Evolutionary conservation across 2,888 invertebrate genomes (phyloP).

Genomic region (Philereme vetulata): DNA sequence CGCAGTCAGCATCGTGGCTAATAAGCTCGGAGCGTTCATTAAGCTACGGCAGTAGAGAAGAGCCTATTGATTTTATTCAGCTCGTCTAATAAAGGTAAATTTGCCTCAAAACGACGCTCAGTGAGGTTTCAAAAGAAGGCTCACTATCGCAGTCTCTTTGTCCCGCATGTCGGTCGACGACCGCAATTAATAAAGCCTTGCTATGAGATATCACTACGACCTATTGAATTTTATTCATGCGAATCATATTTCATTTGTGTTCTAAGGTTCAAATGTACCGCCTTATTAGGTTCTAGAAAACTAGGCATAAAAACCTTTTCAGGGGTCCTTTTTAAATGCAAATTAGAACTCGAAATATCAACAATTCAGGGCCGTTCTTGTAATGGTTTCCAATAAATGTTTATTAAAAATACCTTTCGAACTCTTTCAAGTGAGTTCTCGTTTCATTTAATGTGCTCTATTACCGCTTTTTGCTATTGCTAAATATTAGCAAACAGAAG

Average conservation of each 20-base stretch:
- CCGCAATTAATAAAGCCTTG: constrained; percentile 57
- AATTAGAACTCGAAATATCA: not conserved
- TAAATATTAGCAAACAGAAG: not conserved
- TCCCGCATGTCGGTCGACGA: constrained; percentile 44
- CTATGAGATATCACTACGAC: constrained; percentile 49
- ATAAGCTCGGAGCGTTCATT: constrained; percentile 75
- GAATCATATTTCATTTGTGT: constrained; percentile 45
- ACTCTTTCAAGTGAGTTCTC: constrained; percentile 14
- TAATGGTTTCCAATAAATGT: not conserved
- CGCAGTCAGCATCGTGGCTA: constrained; percentile 61
- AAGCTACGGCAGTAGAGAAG: constrained; percentile 56
- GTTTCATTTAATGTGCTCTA: constrained; percentile 9
- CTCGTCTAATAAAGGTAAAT: constrained; percentile 68
- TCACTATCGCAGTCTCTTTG: constrained; percentile 59
- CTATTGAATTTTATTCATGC: constrained; percentile 40
- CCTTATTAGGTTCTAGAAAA: not conserved
- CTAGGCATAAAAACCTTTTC: not conserved
- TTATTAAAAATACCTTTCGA: constrained; percentile 1
- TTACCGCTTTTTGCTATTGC: not conserved
- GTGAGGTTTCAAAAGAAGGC: constrained; percentile 60
- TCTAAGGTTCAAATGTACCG: constrained; percentile 17
- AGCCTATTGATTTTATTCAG: constrained; percentile 73
- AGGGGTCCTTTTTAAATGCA: not conserved
- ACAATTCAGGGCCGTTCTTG: no score
- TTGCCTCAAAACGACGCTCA: constrained; percentile 56